Conservation (phyloP, 1,140 invertebrate species). For the Drosophila bocqueti region DNA sequence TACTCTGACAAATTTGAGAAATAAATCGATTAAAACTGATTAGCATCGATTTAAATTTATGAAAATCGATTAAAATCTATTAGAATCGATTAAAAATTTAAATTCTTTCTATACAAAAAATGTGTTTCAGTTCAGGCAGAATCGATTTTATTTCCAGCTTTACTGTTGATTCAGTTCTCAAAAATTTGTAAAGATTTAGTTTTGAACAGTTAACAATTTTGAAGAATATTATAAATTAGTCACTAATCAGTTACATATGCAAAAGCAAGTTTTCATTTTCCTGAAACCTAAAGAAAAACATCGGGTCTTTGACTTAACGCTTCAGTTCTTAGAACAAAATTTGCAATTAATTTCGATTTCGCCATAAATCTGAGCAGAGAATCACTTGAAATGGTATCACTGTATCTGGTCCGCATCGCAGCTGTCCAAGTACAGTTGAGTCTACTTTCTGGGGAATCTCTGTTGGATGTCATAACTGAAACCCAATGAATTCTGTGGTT, state of each 20-base stretch:
- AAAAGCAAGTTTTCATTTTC: neutral
- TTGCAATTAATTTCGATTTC: neutral
- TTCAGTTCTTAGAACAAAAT: neutral
- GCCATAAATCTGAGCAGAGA: neutral
- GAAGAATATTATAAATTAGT: neutral
- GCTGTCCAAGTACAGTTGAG: constrained; percentile 21
- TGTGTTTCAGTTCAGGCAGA: too few species aligned
- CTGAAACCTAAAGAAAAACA: neutral
- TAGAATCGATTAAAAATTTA: too few species aligned
- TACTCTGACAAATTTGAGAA: too few species aligned
- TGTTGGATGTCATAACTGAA: constrained; percentile 8
- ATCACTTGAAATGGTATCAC: neutral
- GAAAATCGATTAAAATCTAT: too few species aligned
- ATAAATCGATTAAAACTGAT: too few species aligned
- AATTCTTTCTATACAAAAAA: too few species aligned
- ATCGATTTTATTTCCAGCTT: too few species aligned
- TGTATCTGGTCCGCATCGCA: neutral
- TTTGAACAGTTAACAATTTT: neutral
- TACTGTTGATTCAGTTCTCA: neutral
- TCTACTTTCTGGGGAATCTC: constrained; percentile 18
- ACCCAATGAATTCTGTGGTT: constrained; percentile 9
- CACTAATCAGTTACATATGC: neutral
- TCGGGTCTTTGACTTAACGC: neutral
- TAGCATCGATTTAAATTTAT: too few species aligned
- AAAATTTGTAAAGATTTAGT: neutral